Evolutionary conservation across 2,797 vertebrate genomes (phyloP).

Genomic region (Molothrus aeneus): DNA sequence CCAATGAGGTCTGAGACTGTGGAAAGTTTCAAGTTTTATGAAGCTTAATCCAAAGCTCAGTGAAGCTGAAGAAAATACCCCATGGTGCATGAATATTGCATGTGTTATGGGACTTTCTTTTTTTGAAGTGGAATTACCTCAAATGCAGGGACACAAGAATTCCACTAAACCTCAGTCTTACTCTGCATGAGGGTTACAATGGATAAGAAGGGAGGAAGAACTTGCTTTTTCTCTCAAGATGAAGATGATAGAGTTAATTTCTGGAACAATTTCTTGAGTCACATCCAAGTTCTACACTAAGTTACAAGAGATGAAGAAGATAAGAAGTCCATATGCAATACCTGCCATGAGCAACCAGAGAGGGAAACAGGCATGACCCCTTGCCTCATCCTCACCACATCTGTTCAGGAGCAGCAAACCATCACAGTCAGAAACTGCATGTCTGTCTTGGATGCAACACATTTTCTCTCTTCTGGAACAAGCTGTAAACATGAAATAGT

Average conservation of each 20-base stretch:
- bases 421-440: neutral
- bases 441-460: rapidly evolving
- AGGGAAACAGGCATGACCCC: neutral
- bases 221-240: neutral
- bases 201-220: neutral
- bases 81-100: neutral
- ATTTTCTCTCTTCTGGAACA: neutral
- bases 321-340: neutral
- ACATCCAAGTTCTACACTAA: neutral
- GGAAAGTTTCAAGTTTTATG: neutral
- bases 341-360: neutral
- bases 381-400: neutral
- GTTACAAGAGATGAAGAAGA: neutral
- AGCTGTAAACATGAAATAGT: neutral
- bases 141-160: neutral
- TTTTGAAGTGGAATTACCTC: neutral
- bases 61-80: constrained; percentile 33
- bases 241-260: neutral
- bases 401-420: neutral
- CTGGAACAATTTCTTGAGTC: neutral
- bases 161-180: neutral
- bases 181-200: neutral
- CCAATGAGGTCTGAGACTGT: neutral
- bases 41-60: neutral
- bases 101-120: neutral